phyloP scores from a whole-genome alignment of 2,113 vertebrate species.

The Xiphophorus maculatus region DNA sequence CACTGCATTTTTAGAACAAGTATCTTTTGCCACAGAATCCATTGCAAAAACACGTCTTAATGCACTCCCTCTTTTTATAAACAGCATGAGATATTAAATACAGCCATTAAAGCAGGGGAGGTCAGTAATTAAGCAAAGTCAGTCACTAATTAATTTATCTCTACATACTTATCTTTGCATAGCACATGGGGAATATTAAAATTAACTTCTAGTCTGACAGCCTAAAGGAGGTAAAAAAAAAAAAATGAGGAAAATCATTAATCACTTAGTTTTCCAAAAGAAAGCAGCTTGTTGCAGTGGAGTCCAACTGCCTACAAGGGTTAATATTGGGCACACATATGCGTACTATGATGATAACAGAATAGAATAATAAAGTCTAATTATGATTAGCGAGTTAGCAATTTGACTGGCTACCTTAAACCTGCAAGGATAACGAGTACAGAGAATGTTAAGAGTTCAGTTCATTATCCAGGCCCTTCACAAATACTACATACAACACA shows the following conservation, averaged over 20 bases:
- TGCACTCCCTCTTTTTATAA: background rate
- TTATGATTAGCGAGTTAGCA: too few relatives aligned
- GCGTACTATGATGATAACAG: too few relatives aligned
- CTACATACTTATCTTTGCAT: constrained; percentile 36
- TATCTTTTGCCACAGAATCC: constrained; percentile 5
- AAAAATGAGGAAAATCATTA: constrained; percentile 14
- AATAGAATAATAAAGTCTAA: too few relatives aligned
- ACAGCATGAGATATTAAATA: constrained; percentile 26
- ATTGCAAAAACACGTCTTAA: background rate
- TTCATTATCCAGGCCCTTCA: too few relatives aligned
- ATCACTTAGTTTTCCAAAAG: constrained; percentile 45
- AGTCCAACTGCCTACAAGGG: background rate
- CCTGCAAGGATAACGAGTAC: too few relatives aligned
- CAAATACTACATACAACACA: too few relatives aligned
- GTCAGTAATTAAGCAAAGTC: constrained; percentile 35
- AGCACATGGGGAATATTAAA: constrained; percentile 36
- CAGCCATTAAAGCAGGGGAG: constrained; percentile 16
- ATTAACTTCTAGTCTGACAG: constrained; percentile 20
- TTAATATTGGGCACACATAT: background rate
- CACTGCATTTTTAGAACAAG: background rate
- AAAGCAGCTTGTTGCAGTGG: constrained; percentile 16
- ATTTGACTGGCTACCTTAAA: too few relatives aligned
- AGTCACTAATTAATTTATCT: constrained; percentile 37
- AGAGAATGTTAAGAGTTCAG: too few relatives aligned
- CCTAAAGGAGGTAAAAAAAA: constrained; percentile 20